Percentiles rank a stretch among this genome's conserved stretches.
Conservation (phyloP, 2,113 vertebrate genomes). For the Odontesthes bonariensis region DNA sequence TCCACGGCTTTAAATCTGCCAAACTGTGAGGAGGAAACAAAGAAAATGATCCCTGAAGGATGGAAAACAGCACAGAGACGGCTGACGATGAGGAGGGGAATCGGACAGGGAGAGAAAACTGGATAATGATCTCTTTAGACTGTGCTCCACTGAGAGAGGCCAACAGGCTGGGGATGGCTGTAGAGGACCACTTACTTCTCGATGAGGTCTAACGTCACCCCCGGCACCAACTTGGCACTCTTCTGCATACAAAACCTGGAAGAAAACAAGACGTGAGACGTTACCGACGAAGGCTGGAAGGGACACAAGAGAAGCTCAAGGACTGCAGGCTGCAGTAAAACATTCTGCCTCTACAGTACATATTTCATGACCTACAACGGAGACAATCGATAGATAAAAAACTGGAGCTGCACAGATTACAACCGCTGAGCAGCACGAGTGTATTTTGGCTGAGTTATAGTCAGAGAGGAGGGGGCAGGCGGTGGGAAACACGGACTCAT, state of each 20-base stretch:
- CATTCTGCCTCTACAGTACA: constrained; percentile 8
- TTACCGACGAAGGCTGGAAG: constrained; percentile 14
- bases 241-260: constrained; percentile 99
- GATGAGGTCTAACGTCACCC: constrained; percentile 97
- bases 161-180: background rate
- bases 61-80: constrained; percentile 53
- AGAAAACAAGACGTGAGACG: constrained; percentile 20
- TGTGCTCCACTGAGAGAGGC: constrained; percentile 14
- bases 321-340: constrained; percentile 22
- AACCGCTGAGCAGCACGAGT: constrained; percentile 40
- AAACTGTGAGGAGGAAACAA: constrained; percentile 56
- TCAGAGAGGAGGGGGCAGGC: constrained; percentile 4
- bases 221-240: constrained; percentile 96
- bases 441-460: constrained; percentile 53
- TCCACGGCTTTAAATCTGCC: constrained; percentile 70
- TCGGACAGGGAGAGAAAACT: constrained; percentile 15
- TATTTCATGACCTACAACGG: constrained; percentile 35
- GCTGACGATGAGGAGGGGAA: constrained; percentile 17
- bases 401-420: constrained; percentile 50
- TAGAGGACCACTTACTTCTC: constrained; percentile 91
- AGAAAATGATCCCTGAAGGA: constrained; percentile 59
- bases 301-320: constrained; percentile 26
- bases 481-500: constrained; percentile 16
- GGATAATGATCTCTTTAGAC: constrained; percentile 45
- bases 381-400: constrained; percentile 48